Percentiles rank a stretch among this genome's conserved stretches.
Evolutionary conservation across 2,888 invertebrate genomes (phyloP).

Genomic region (Aleiodes leptofemur): DNA sequence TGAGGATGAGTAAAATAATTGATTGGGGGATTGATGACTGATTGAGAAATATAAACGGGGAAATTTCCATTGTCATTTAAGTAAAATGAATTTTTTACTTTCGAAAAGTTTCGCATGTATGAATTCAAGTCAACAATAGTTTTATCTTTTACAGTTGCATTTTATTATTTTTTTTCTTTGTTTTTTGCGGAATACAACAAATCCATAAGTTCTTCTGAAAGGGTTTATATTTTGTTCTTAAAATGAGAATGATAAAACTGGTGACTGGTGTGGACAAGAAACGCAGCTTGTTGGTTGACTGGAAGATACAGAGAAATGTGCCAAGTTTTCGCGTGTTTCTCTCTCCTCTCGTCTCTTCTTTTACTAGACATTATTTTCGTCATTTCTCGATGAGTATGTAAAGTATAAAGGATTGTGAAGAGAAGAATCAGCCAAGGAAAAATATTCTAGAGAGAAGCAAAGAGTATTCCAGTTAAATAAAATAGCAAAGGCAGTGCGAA

Average conservation of each 20-base stretch:
- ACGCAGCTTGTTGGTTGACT: constrained; percentile 13
- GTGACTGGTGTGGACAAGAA: constrained; percentile 25
- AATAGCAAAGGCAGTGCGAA: constrained; percentile 4
- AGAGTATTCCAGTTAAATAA: neutral
- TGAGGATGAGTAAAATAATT: no score
- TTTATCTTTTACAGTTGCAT: neutral
- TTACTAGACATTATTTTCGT: constrained; percentile 45
- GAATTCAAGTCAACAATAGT: neutral
- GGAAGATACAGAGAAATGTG: constrained; percentile 45
- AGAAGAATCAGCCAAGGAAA: neutral
- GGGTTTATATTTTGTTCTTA: constrained; percentile 17
- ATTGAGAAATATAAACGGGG: no score
- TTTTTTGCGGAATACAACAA: neutral
- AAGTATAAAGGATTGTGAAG: neutral
- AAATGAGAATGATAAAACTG: constrained; percentile 13
- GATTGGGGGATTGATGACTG: no score
- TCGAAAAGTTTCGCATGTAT: neutral
- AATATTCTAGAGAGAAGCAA: neutral
- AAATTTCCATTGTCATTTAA: no score
- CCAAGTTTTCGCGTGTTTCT: constrained; percentile 46
- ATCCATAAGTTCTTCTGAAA: constrained; percentile 17
- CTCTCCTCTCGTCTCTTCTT: constrained; percentile 33
- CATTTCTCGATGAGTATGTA: constrained; percentile 37
- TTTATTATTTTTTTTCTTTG: constrained; percentile 1
- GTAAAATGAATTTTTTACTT: no score